Evolutionary conservation across 2,888 invertebrate genomes (phyloP), one percentile per base, ranked within the genome.

Genomic region (Erebia aethiops): DNA sequence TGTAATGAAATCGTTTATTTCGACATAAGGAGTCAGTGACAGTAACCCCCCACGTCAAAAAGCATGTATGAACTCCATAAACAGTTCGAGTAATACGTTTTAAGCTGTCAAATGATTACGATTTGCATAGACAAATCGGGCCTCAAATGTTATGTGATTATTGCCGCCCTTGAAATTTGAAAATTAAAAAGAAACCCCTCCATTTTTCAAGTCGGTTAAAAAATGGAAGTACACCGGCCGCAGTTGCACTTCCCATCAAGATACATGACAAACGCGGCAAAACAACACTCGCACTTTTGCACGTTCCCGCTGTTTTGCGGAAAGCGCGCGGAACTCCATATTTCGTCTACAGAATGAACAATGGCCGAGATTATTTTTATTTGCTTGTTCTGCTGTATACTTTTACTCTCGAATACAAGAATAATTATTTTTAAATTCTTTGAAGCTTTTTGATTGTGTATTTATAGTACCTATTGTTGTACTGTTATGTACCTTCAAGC

Each of bases 241-340:
- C 64, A 72, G 67, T 77, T 75, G 75, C 66, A 74, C 75, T 54
- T 76, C 77, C 75, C 77, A 60, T 62, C 71, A 78, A 78, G 76
- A 78, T 78, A 75, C 76, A 76, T 77, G 77, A 76, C 75, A 76
- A 75, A 75, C 74, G 72, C 73, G 71, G 69, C 74, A 75, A 77
- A 78, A 77, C 76, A 76, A 78, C 77, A 77, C 74, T 73, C 73
- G 67, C 71, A 70, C 74, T 77, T 75, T 70, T 73, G 70, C 75
- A 73, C 72, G 74, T 76, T 74, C 72, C 74, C 74, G 72, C 71
- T 72, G 58, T 72, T 73, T 74, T 72, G 71, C 70, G 75, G 76
- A 75, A 75, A 74, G 72, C 76, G 77, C 72, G 74, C 71, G 75
- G 74, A 75, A 72, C 67, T 65, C 70, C 70, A 71, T 70, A 71